phyloP scores from a whole-genome alignment of 2,888 invertebrate genomes.

The Prosapia bicincta region DNA sequence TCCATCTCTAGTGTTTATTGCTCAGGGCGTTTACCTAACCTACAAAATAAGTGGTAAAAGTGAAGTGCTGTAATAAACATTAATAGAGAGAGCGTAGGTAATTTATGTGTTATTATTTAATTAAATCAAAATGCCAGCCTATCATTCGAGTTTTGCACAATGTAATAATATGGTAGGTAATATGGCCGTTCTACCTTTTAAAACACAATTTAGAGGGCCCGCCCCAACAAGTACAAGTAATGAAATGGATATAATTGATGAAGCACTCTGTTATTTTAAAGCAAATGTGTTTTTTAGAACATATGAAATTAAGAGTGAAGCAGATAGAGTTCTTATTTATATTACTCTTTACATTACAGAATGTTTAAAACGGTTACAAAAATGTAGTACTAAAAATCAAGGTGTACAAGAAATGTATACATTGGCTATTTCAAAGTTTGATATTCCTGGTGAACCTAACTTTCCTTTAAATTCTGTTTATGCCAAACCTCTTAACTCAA shows the following conservation, averaged over 20 bases:
- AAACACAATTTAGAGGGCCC: conserved; percentile 89
- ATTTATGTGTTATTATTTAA: background rate
- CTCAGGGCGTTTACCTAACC: no score
- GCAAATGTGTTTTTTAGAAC: conserved; percentile 99
- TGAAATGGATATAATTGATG: conserved; percentile 90
- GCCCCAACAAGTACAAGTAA: conserved; percentile 65
- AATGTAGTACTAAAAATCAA: conserved; percentile 83
- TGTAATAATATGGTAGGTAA: conserved; percentile 79
- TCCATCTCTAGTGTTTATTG: no score
- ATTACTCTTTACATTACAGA: conserved; percentile 96
- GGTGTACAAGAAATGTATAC: conserved; percentile 96
- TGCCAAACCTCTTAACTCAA: conserved; percentile 72
- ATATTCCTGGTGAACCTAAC: conserved; percentile 92
- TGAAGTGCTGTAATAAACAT: no score
- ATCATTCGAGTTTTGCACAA: conserved; percentile 86
- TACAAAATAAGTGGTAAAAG: no score
- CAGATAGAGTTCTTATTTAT: conserved; percentile 95
- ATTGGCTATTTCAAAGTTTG: conserved; percentile 90
- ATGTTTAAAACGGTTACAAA: conserved; percentile 91
- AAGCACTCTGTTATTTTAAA: conserved; percentile 95
- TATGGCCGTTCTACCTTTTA: conserved; percentile 86
- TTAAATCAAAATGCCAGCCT: conserved; percentile 56
- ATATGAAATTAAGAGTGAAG: conserved; percentile 98
- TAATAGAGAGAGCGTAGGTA: no score
- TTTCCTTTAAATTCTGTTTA: conserved; percentile 97